A percentile compares a stretch with the other conserved stretches of the same genome.
Conservation (phyloP, 2,888 invertebrate genomes). For the Punctoribates punctum region DNA sequence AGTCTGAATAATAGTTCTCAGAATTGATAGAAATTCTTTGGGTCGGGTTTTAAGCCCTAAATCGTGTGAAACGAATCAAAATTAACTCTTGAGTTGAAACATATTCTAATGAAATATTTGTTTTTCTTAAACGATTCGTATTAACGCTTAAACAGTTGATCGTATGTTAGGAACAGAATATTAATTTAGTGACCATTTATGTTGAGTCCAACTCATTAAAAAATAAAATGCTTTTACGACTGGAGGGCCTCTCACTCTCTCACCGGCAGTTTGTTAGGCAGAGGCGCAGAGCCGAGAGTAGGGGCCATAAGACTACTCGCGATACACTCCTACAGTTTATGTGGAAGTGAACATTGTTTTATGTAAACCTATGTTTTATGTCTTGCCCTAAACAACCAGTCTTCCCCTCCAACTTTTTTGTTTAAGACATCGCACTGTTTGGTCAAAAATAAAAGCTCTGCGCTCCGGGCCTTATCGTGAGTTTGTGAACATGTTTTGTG, state of each 20-base stretch:
- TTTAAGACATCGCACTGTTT: conserved; percentile 26
- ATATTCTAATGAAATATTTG: conserved; percentile 15
- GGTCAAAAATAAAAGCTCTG: conserved; percentile 26
- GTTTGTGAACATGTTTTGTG: conserved; percentile 17
- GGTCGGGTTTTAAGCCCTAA: neutral
- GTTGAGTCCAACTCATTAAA: conserved; percentile 25
- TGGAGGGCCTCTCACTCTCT: neutral
- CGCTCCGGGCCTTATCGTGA: conserved; percentile 31
- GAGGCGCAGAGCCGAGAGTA: neutral
- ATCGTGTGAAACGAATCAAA: conserved; percentile 11
- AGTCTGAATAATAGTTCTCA: too few species aligned
- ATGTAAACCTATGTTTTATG: conserved; percentile 28
- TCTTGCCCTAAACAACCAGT: conserved; percentile 4
- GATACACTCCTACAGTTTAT: conserved; percentile 31
- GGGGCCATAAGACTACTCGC: neutral
- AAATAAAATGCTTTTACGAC: conserved; percentile 19
- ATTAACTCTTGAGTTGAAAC: neutral
- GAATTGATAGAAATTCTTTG: too few species aligned
- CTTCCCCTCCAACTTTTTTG: conserved; percentile 22
- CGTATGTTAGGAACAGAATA: neutral
- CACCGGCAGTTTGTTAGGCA: neutral
- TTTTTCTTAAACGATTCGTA: conserved; percentile 1
- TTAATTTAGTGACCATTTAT: conserved; percentile 31
- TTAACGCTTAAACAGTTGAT: conserved; percentile 7
- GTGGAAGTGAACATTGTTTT: conserved; percentile 31